Evolutionary conservation across 2,888 invertebrate species (phyloP), one percentile per base, ranked within the genome.

Genomic region (Anarsia innoxiella): DNA sequence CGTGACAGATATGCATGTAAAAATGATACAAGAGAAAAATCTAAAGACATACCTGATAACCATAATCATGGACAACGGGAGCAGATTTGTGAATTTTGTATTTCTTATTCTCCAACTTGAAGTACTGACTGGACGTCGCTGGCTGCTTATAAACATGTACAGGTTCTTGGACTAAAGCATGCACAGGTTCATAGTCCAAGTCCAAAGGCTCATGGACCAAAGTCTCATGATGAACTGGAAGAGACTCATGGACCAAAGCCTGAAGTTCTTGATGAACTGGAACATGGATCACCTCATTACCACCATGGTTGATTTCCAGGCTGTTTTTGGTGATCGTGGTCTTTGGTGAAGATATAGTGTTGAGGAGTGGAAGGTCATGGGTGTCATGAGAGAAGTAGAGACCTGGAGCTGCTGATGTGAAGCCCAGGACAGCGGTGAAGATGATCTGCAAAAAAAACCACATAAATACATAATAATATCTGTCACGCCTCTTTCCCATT

Each of bases 321-420:
- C 53, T 59, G 50, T 50, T 63, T 15, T 56, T 68, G 2, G 66
- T 59, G 35, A 60, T 44, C 2, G 61, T 59, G 1, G 63, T 60
- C 41, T 71, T 71, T 49, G 8, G 43, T 23, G 5, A 19, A n/a
- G 35, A 28, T 9, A 33, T 15, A 27, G 34, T 15, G 50, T 42
- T 5, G 19, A 19, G 3, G 19, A 5, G 4, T 3, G 3, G 19
- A 3, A 19, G 19, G 3, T 49, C 23, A 32, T 66, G 64, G 12
- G 73, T 65, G 48, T 62, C 28, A 11, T 28, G 35, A 3, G 14
- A n/a, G 13, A 62, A 44, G 19, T 19, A 19, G 31, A 60, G 43
- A 13, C 53, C 63, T 11, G 80, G 79, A 0, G 66, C 66, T 0
- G 77, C 74, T 0, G 59, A 41, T 0, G 61, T 57, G 36, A 51